These are phyloP conservation scores for Syrista parreyssii DNA, from an alignment of 2,888 invertebrate species.

Conservation along the genomic window DNA sequence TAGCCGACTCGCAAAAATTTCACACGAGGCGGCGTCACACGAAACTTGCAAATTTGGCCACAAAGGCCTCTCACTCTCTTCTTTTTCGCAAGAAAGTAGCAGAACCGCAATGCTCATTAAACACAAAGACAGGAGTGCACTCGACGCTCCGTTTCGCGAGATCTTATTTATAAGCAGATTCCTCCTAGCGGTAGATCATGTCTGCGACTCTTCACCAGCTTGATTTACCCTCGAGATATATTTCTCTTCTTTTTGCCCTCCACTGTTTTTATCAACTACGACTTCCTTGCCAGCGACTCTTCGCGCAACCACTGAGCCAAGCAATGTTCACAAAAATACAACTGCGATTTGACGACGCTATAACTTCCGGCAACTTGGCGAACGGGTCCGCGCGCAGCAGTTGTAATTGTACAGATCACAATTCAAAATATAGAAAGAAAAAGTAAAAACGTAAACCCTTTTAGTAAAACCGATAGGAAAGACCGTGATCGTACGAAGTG, in stretches of 20 bases:
- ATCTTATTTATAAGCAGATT: conserved; percentile 33
- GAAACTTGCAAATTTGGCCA: background rate
- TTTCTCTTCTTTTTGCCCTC: background rate
- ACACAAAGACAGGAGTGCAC: background rate
- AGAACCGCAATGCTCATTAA: background rate
- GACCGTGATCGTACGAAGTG: background rate
- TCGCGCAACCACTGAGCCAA: background rate
- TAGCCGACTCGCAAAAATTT: background rate
- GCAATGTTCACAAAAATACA: background rate
- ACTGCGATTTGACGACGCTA: background rate
- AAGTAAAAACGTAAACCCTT: background rate
- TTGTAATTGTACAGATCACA: background rate
- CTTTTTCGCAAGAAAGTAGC: background rate
- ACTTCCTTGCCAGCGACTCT: background rate
- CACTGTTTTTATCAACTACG: background rate
- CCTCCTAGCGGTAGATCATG: conserved; percentile 47
- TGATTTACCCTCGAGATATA: background rate
- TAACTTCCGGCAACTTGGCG: background rate
- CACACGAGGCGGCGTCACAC: background rate
- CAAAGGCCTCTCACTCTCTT: background rate
- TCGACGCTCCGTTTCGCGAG: conserved; percentile 14
- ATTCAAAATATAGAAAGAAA: background rate
- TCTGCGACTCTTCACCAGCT: conserved; percentile 30
- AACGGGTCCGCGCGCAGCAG: background rate
- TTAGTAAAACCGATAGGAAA: background rate